Evolutionary conservation across 2,888 invertebrate genomes (phyloP), one percentile per base, ranked within the genome.

Genomic region (Sphaeridia pumilis): DNA sequence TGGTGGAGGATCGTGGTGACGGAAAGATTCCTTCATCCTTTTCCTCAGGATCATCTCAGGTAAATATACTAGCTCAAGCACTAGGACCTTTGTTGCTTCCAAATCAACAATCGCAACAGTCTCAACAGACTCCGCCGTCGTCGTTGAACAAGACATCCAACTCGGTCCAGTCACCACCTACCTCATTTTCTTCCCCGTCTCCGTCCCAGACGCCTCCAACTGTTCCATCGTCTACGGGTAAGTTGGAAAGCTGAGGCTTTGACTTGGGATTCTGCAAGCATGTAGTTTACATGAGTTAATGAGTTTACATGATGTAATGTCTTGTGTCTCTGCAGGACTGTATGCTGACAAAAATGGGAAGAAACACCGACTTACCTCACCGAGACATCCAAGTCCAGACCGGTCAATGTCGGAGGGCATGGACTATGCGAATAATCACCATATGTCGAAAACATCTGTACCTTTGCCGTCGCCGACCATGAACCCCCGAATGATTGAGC

Each of bases 111-210:
- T 60, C 58, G 42, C 60, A 60, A 25, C 58, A 58, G 36, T 50
- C 57, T 28, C 58, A 50, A 31, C 57, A 51, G 41, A 56, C 57
- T 26, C 57, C 49, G 51, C 52, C 53, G 49, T 57, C 56, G 49
- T 58, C 58, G 51, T 50, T 60, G 51, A 63, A 57, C 57, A 65
- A 65, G 59, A 56, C 49, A 54, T 46, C 58, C 53, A 65, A 66
- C 59, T 64, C 66, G 62, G 62, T 64, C 63, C 64, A 67, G 55
- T 70, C 72, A 66, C 70, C 72, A 45, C 70, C 69, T 56, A 65
- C 68, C 31, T 67, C 68, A n/a, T 68, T 59, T 70, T 74, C 71
- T 71, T 74, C 54, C 72, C 75, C 42, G 73, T 75, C 68, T 60
- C 64, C 65, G 59, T 62, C 63, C 62, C 63, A 59, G 47, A 65